These are phyloP conservation scores for Lepus americanus DNA, from an alignment of 2,113 vertebrate species.

Conservation along the genomic window DNA sequence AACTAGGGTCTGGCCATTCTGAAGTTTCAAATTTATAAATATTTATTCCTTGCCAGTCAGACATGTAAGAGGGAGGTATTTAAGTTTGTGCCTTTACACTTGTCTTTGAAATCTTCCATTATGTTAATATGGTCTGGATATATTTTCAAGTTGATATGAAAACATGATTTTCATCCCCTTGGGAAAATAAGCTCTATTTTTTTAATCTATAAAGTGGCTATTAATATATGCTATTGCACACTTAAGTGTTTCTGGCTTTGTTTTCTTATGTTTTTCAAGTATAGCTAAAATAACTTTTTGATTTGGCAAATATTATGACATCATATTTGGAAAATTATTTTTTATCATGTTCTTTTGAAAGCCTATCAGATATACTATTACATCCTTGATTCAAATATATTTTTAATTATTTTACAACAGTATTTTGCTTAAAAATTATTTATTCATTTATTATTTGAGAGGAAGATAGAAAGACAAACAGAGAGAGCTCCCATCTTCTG, in stretches of 20 bases:
- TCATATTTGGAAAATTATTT: constrained; percentile 44
- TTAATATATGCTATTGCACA: not conserved
- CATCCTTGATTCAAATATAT: not conserved
- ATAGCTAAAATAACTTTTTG: not conserved
- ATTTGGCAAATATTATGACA: constrained; percentile 13
- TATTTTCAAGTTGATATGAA: constrained; percentile 10
- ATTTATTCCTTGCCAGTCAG: constrained; percentile 19
- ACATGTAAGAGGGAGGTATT: constrained; percentile 28
- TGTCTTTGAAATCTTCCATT: constrained; percentile 34
- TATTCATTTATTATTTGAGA: no score
- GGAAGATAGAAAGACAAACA: no score
- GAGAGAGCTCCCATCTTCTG: no score
- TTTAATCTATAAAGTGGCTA: constrained; percentile 1
- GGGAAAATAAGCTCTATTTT: not conserved
- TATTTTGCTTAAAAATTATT: no score
- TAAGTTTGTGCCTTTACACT: constrained; percentile 13
- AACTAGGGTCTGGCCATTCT: not conserved
- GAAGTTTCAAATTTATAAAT: constrained; percentile 27
- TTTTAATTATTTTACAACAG: not conserved
- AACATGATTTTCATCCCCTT: not conserved
- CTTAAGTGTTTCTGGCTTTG: constrained; percentile 1
- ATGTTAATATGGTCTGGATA: not conserved
- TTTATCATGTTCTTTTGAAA: constrained; percentile 35
- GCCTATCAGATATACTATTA: not conserved
- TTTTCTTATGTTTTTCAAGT: constrained; percentile 28